Conservation (phyloP, 2,797 vertebrate species). For the Carapus acus region DNA sequence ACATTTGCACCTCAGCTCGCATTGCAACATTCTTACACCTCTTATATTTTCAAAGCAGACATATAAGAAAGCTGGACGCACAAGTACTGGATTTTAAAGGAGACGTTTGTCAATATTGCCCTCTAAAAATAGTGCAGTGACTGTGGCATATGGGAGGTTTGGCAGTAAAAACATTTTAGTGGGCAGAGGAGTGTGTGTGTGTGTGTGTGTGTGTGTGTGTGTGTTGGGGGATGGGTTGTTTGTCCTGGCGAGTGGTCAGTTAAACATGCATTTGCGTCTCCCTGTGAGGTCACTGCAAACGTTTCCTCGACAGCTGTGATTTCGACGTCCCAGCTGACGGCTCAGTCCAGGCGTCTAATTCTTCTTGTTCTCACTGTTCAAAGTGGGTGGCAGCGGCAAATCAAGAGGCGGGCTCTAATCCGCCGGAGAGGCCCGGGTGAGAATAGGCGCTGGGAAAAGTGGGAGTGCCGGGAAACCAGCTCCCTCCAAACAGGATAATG, state of each 20-base stretch:
- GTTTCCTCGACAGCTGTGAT: conserved; percentile 13
- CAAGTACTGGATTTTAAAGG: no score
- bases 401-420: conserved; percentile 44
- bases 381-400: conserved; percentile 53
- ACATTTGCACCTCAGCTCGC: conserved; percentile 5
- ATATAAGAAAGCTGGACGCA: conserved; percentile 30
- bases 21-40: no score
- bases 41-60: conserved; percentile 27
- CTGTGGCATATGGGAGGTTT: conserved; percentile 5
- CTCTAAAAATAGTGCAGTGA: conserved; percentile 15
- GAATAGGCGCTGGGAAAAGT: conserved; percentile 32
- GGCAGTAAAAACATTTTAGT: background rate
- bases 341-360: conserved; percentile 25
- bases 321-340: conserved; percentile 18
- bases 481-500: conserved; percentile 48
- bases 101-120: conserved; percentile 4
- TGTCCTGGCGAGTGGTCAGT: conserved; percentile 3
- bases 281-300: conserved; percentile 22
- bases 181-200: background rate
- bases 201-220: no score
- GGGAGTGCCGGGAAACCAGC: conserved; percentile 59
- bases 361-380: conserved; percentile 35
- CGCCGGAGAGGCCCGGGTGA: conserved; percentile 35
- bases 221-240: no score
- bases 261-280: conserved; percentile 6